Evolutionary conservation across 2,888 invertebrate genomes (phyloP), one percentile per base, ranked within the genome.

Genomic region (Drosophila fungiperda): DNA sequence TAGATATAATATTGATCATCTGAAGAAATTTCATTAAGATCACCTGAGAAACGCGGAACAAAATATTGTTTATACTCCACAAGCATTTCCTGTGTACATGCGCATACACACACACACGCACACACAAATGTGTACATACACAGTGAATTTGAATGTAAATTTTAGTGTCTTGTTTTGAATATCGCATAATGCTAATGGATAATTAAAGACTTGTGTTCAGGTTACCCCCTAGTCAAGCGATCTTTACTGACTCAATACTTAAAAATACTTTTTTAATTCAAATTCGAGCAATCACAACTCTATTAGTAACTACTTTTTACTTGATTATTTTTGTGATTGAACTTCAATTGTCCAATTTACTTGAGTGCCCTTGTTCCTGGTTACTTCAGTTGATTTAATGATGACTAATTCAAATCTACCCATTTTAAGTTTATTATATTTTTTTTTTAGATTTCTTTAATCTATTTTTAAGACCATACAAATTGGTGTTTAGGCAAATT

Each of bases 401-500:
- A 17, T 35, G 20, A 7, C 53, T 17, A 35, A 53, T 23, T 35
- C 2, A 32, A 20, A 20, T 20, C 3, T 45, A 12, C 5, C 12
- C 45, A 15, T 23, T 23, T 15, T 8, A 23, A 45, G 23, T 45
- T 45, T 45, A 1, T 23, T 45, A 1, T 23, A 23, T 15, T 23
- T 2, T 45, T 23, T 2, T 45, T 20, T 23, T 9, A 32, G 11
- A 9, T 50, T 17, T n/a, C 50, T 23, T 29, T 49, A 9, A 50
- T n/a, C n/a, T 29, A 29, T 50, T 50, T 32, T 29, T 29, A 11
- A 29, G 20, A 17, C 12, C n/a, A 32, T n/a, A 32, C n/a, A 33
- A 52, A n/a, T 20, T 23, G 53, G 9, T 17, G n/a, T 52, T 59
- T 49, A 3, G 5, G 15, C n/a, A 26, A 26, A 45, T 62, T 49